Evolutionary conservation across 2,888 invertebrate species (phyloP).

Genomic region (Drosophila anomelani): DNA sequence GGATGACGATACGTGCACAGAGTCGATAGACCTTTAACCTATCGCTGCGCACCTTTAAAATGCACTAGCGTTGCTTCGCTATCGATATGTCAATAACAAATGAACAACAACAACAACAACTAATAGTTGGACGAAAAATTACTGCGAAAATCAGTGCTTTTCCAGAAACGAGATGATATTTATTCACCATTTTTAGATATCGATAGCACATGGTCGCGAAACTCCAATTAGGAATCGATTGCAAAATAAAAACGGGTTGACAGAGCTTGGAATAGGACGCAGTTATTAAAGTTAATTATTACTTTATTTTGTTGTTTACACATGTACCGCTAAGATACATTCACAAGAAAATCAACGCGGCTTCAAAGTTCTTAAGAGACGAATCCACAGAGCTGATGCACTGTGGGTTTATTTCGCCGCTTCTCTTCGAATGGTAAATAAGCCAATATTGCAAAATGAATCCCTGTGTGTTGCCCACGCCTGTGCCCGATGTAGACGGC

Average conservation of each 20-base stretch:
- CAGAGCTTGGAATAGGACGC: conserved; percentile 11
- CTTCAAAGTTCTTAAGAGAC: neutral
- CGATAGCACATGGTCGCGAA: neutral
- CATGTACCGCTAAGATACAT: conserved; percentile 6
- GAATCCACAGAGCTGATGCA: conserved; percentile 1
- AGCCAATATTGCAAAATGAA: conserved; percentile 86
- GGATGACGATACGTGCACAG: conserved; percentile 9
- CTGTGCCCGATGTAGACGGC: conserved; percentile 91
- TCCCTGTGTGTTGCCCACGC: conserved; percentile 89
- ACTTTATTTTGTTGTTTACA: conserved; percentile 18
- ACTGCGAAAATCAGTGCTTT: neutral
- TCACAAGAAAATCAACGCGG: neutral
- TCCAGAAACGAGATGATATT: too few species aligned
- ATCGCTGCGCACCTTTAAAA: neutral
- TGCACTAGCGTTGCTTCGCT: neutral
- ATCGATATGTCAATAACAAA: neutral
- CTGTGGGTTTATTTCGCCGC: conserved; percentile 5
- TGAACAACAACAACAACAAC: too few species aligned
- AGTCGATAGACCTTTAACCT: conserved; percentile 28
- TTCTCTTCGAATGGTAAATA: conserved; percentile 8
- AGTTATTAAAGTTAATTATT: conserved; percentile 16
- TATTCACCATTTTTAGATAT: neutral
- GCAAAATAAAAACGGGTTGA: neutral
- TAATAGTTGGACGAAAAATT: neutral
- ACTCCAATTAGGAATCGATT: neutral